Evolutionary conservation across 2,797 vertebrate genomes (phyloP).

Genomic region (Sebastes hopkinsi): DNA sequence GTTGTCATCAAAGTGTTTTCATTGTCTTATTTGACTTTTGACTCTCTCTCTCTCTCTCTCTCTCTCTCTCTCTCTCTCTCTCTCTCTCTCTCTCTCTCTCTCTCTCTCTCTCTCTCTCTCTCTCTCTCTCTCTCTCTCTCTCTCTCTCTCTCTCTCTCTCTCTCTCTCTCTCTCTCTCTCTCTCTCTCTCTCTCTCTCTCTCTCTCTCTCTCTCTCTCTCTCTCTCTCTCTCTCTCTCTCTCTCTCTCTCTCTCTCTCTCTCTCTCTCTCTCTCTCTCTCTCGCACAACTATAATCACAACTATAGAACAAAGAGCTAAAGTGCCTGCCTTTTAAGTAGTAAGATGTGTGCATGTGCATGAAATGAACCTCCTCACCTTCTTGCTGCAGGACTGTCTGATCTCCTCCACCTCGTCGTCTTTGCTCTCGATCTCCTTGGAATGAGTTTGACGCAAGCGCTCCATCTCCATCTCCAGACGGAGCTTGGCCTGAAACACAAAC

Average conservation of each 20-base stretch:
- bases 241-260: not conserved
- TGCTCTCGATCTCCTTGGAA: constrained; percentile 93
- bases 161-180: not conserved
- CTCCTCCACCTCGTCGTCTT: constrained; percentile 97
- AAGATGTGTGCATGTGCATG: not conserved
- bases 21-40: not conserved
- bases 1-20: not conserved
- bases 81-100: not conserved
- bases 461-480: constrained; percentile 98
- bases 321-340: not conserved
- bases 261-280: not conserved
- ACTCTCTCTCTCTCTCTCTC: not conserved
- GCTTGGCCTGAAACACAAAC: constrained; percentile 84
- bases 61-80: not conserved
- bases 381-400: constrained; percentile 95
- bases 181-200: not conserved
- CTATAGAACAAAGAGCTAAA: not conserved
- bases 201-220: not conserved
- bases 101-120: not conserved
- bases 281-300: too few relatives aligned
- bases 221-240: not conserved
- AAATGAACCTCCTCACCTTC: constrained; percentile 82
- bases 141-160: not conserved
- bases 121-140: not conserved
- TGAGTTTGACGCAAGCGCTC: constrained; percentile 95